Percentiles rank a stretch among this genome's conserved stretches.
Evolutionary conservation across 2,888 invertebrate species (phyloP).

Genomic region (Torymus aiolomorphi): DNA sequence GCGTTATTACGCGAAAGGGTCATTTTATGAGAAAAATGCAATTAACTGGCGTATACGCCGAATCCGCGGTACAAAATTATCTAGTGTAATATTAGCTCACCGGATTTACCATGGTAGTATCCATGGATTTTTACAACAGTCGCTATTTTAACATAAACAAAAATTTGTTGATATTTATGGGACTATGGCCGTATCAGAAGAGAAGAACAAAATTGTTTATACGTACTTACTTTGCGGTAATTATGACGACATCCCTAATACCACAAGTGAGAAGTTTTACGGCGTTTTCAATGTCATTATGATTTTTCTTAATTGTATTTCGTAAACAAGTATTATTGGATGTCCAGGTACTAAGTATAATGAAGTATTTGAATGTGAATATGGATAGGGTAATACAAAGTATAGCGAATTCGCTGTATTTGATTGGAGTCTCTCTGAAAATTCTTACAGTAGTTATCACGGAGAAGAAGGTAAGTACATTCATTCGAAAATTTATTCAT

Average conservation of each 20-base stretch:
- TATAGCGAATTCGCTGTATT: not conserved
- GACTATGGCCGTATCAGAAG: conserved; percentile 19
- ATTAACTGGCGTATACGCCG: too few relatives aligned
- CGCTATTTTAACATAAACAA: conserved; percentile 21
- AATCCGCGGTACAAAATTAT: too few relatives aligned
- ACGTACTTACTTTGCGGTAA: not conserved
- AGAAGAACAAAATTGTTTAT: not conserved
- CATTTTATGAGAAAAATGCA: too few relatives aligned
- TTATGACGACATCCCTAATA: not conserved
- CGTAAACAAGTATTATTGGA: not conserved
- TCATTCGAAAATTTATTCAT: too few relatives aligned
- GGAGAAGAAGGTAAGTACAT: conserved; percentile 14
- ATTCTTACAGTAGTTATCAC: not conserved
- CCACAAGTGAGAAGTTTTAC: conserved; percentile 14
- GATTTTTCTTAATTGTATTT: not conserved
- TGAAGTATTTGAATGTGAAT: not conserved
- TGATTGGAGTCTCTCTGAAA: conserved; percentile 6
- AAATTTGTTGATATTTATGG: not conserved
- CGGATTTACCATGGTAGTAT: not conserved
- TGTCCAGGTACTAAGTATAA: not conserved
- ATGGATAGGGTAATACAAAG: conserved; percentile 7
- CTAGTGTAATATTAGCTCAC: too few relatives aligned
- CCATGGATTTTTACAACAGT: conserved; percentile 30
- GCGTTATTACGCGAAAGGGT: too few relatives aligned
- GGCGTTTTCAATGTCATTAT: not conserved